Conservation (phyloP, 2,113 vertebrate species). For the Cichladusa arquata region DNA sequence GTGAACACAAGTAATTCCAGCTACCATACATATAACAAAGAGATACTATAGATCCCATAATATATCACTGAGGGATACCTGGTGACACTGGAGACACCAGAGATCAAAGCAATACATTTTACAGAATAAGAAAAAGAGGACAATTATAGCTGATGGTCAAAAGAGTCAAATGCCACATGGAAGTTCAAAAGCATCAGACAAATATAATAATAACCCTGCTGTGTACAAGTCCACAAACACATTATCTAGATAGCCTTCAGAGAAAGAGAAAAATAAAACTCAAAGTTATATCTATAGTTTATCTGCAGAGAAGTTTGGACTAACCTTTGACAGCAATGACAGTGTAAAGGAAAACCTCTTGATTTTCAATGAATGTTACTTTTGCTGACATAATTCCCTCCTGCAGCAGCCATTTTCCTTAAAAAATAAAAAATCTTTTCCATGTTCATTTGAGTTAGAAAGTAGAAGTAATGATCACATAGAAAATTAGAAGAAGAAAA, state of each 20-base stretch:
- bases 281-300: not conserved
- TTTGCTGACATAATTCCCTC: not conserved
- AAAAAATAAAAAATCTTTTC: not conserved
- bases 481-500: not conserved
- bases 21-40: conserved; percentile 3
- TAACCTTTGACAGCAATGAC: not conserved
- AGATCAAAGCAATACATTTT: conserved; percentile 39
- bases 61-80: not conserved
- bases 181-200: not conserved
- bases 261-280: not conserved
- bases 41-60: not conserved
- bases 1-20: conserved; percentile 36
- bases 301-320: not conserved
- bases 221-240: not conserved
- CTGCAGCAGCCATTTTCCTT: not conserved
- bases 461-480: not conserved
- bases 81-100: conserved; percentile 42
- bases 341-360: not conserved
- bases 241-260: not conserved
- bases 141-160: conserved; percentile 11
- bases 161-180: conserved; percentile 4
- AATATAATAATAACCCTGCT: not conserved
- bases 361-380: not conserved
- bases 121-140: conserved; percentile 41
- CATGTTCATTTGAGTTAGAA: not conserved